Evolutionary conservation across 2,797 vertebrate species (phyloP).

Genomic region (Schizopygopsis pylzovi): DNA sequence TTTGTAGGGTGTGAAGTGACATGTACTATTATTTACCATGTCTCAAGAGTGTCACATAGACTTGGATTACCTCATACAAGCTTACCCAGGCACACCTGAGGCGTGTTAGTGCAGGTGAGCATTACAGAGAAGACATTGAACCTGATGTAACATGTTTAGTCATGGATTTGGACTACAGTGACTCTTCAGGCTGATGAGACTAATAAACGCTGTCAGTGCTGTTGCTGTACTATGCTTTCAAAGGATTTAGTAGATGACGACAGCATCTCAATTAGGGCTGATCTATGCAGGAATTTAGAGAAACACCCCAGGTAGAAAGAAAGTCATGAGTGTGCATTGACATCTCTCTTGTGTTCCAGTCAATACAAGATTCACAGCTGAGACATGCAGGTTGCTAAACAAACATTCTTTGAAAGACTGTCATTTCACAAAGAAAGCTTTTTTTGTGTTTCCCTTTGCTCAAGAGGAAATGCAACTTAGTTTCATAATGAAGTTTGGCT

Average conservation of each 20-base stretch:
- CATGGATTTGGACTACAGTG: constrained; percentile 13
- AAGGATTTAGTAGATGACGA: neutral
- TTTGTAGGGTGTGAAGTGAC: constrained; percentile 13
- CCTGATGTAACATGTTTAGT: constrained; percentile 34
- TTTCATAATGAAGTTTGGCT: constrained; percentile 3
- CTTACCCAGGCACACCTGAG: neutral
- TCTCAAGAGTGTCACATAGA: constrained; percentile 16
- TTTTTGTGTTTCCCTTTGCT: neutral
- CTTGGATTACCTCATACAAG: neutral
- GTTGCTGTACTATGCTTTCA: neutral
- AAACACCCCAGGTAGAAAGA: neutral
- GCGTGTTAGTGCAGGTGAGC: constrained; percentile 19
- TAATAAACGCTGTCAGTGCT: neutral
- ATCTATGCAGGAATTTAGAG: neutral
- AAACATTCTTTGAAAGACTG: neutral
- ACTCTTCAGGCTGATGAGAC: constrained; percentile 35
- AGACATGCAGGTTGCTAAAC: constrained; percentile 9
- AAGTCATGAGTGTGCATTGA: constrained; percentile 3
- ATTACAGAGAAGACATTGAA: constrained; percentile 8
- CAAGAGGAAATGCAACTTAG: constrained; percentile 34
- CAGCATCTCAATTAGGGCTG: neutral
- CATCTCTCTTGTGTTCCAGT: neutral
- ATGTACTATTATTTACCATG: neutral
- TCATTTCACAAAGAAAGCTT: neutral
- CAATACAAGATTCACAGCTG: neutral